Evolutionary conservation across 2,797 vertebrate species (phyloP).

Genomic region (Melanitta fusca): DNA sequence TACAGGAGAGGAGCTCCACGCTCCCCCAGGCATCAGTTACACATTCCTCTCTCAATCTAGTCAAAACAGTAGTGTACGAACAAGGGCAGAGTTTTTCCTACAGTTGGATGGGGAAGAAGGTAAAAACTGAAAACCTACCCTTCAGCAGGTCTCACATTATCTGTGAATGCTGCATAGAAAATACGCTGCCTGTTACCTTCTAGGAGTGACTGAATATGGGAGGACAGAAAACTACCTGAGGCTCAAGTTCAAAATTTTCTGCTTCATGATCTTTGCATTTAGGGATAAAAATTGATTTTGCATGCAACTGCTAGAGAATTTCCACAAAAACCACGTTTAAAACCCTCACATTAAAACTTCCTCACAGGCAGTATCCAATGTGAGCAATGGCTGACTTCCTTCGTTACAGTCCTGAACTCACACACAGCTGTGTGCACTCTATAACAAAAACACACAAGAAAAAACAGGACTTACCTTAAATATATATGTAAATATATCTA

Average conservation of each 20-base stretch:
- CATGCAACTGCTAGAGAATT: neutral
- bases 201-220: neutral
- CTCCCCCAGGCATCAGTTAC: neutral
- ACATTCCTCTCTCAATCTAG: neutral
- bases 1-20: neutral
- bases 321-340: constrained; percentile 17
- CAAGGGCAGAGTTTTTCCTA: neutral
- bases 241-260: constrained; percentile 46
- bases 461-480: neutral
- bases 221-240: constrained; percentile 27
- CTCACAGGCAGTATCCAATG: neutral
- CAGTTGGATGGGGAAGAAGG: neutral
- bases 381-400: neutral
- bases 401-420: neutral
- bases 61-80: neutral
- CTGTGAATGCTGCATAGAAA: neutral
- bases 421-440: neutral
- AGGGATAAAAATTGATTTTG: constrained; percentile 59
- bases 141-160: neutral
- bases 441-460: neutral
- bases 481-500: neutral
- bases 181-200: neutral
- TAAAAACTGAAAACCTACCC: neutral
- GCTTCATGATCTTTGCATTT: constrained; percentile 43
- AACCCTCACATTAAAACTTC: neutral